Conservation (phyloP, 2,888 invertebrate species). For the Gymnocheta viridis region DNA sequence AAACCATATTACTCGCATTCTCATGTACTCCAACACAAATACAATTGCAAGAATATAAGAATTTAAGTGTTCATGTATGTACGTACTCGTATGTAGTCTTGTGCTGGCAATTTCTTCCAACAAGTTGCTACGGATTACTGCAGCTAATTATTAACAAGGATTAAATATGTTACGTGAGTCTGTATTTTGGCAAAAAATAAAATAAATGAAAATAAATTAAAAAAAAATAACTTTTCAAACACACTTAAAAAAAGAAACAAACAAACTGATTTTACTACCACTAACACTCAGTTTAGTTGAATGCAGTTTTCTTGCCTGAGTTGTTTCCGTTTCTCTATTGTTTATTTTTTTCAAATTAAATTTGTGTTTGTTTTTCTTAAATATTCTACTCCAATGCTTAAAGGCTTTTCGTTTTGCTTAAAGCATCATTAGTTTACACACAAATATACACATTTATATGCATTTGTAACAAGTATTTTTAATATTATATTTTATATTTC, state of each 20-base stretch:
- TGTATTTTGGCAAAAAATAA: constrained; percentile 62
- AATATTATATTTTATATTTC: not conserved
- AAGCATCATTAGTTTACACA: not conserved
- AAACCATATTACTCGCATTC: no score
- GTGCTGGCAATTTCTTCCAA: constrained; percentile 10
- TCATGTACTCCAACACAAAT: not conserved
- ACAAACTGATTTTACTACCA: no score
- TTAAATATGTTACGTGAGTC: constrained; percentile 72
- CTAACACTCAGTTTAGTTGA: not conserved
- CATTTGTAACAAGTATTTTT: not conserved
- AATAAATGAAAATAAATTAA: not conserved
- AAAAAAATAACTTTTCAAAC: not conserved
- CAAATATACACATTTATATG: not conserved
- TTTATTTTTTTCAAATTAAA: not conserved
- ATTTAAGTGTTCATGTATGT: not conserved
- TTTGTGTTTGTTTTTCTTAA: constrained; percentile 30
- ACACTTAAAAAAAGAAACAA: no score
- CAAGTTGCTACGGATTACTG: constrained; percentile 71
- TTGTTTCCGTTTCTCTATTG: not conserved
- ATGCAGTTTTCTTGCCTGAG: no score
- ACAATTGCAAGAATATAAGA: not conserved
- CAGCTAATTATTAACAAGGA: constrained; percentile 73
- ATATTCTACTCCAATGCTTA: not conserved
- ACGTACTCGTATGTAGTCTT: not conserved
- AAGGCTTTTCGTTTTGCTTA: constrained; percentile 5